Evolutionary conservation across 2,888 invertebrate species (phyloP), one percentile per base, ranked within the genome.

Genomic region (Tuta absoluta): DNA sequence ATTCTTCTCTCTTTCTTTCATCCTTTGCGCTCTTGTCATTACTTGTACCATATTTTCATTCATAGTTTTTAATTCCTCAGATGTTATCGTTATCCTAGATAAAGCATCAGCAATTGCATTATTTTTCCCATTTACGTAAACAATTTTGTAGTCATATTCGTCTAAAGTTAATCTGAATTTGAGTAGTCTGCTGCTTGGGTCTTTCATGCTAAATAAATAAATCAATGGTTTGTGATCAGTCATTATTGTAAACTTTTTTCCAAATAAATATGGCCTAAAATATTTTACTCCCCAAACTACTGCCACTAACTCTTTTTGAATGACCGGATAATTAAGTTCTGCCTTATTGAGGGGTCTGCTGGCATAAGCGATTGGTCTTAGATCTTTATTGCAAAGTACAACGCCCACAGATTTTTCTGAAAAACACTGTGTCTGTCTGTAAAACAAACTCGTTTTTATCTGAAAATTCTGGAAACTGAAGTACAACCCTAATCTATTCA

Each of bases 201-300:
- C 66, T 28, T 60, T 69, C 48, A 67, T 8, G 12, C n/a, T 11
- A 56, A 56, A 56, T 56, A 56, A 28, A 33, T 56, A 56, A 33
- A 67, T 48, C 14, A 68, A 48, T 0, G 69, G 69, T 65, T 67
- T 63, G 45, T 70, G 64, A 63, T 67, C 67, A 8, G 67, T 63
- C 24, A 24, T 63, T 37, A n/a, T n/a, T n/a, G n/a, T n/a, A n/a
- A n/a, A n/a, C n/a, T n/a, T n/a, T n/a, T n/a, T n/a, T n/a, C n/a
- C 51, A 10, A 23, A 51, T 12, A 51, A 10, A 23, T 51, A 51
- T 24, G 53, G 53, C 10, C 53, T 21, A 23, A 49, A 49, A 10
- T 49, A 49, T 11, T 49, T 49, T n/a, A 49, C 19, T 8, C 17
- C 0, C 69, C 67, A 69, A 2, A 68, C 65, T 14, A 69, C 65